Base-by-base conservation (phyloP, 1,140 invertebrate genomes). In the Argopecten irradians region DNA sequence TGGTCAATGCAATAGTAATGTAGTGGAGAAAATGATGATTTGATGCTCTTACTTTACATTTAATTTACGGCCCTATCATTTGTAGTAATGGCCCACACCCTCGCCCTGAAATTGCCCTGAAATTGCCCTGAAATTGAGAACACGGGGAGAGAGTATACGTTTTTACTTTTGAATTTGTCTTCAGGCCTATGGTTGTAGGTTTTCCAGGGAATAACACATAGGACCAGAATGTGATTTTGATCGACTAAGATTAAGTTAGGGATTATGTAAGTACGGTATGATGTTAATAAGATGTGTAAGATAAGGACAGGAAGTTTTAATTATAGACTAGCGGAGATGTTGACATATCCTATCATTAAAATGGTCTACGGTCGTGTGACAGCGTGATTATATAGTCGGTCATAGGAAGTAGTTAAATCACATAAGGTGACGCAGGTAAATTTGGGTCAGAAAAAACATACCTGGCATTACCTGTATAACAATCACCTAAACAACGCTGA, bases 391-490 rank as follows among this genome's bases (percentile, higher is more conserved):
- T 39, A 71, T 71, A 16, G 22, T 5, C 28, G 55, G 55, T 2
- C 55, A 28, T 71, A 71, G 55, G 55, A 71, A 71, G 55, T 71
- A 16, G 16, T 46, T 22, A 39, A 13, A 46, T 71, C 28, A 71
- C 55, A 71, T n/a, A 28, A n/a, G 28, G 55, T 71, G 55, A 71
- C 55, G 28, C 22, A 28, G 55, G 22, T 28, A 71, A n/a, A 71
- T 71, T 11, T 71, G 28, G 55, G 55, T 71, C 55, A 71, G 55
- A 28, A 71, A n/a, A n/a, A 16, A 71, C 55, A 71, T 71, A 71
- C 55, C 55, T 71, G 55, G 55, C n/a, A 28, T 71, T 71, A 71
- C 55, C n/a, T 71, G 55, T 5, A 71, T 71, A 71, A 71, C 55
- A 71, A 71, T 71, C 1, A 71, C n/a, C n/a, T 28, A 71, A 71